phyloP scores from a whole-genome alignment of 2,113 vertebrate species.

The Strix aluco region DNA sequence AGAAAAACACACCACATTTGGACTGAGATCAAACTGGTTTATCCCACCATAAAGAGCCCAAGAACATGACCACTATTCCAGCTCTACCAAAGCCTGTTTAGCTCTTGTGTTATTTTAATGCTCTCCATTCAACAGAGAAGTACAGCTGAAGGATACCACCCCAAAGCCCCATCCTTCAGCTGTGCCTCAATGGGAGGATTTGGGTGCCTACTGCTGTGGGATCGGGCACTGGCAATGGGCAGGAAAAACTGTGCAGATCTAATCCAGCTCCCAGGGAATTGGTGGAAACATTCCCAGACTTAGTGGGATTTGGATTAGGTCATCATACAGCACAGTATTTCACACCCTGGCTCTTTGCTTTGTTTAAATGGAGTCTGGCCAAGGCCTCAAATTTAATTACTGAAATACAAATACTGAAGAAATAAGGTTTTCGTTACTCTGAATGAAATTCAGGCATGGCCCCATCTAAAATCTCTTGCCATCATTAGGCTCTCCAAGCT shows the following conservation, averaged over 20 bases:
- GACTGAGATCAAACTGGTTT: background rate
- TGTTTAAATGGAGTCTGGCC: constrained; percentile 43
- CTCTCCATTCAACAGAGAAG: background rate
- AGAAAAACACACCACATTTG: background rate
- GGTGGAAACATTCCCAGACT: constrained; percentile 23
- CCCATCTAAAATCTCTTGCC: background rate
- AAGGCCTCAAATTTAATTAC: background rate
- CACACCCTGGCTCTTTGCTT: constrained; percentile 21
- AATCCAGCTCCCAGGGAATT: background rate
- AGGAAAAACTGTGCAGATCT: rapidly evolving
- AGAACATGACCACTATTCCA: background rate
- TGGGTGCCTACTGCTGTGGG: background rate
- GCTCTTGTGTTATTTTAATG: background rate
- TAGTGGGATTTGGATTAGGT: constrained; percentile 40
- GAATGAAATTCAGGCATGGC: background rate
- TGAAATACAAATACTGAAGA: background rate
- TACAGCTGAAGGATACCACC: background rate
- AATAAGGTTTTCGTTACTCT: background rate
- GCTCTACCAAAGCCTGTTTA: background rate
- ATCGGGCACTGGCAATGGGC: background rate
- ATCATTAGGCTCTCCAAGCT: background rate
- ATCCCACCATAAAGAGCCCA: background rate
- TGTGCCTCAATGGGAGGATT: background rate
- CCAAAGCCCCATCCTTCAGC: background rate
- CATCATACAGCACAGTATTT: background rate